Percentiles rank a stretch among this genome's conserved stretches.
phyloP scores from a whole-genome alignment of 2,113 vertebrate genomes.

The Phylloscopus whistleri region DNA sequence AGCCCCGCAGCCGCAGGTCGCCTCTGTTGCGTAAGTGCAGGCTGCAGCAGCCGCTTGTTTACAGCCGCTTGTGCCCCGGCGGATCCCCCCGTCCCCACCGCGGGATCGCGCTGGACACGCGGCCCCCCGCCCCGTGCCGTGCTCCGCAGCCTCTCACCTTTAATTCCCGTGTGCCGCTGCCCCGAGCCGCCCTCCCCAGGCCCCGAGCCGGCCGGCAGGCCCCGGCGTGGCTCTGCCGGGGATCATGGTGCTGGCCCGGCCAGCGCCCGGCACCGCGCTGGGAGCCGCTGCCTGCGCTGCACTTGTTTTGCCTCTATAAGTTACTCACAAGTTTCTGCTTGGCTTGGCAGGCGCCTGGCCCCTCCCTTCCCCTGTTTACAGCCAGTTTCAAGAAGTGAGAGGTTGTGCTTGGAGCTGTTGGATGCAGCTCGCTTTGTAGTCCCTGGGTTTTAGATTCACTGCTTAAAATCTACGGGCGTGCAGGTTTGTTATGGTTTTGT shows the following conservation, averaged over 20 bases:
- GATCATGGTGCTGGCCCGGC: background rate
- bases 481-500: background rate
- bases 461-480: background rate
- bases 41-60: background rate
- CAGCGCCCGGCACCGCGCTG: background rate
- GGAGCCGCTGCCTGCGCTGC: background rate
- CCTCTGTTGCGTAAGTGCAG: background rate
- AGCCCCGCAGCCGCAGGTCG: background rate
- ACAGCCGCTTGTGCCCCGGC: background rate
- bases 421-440: background rate
- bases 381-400: slow-evolving; percentile 39
- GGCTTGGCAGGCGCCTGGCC: slow-evolving; percentile 53
- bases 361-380: slow-evolving; percentile 73
- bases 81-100: accelerated
- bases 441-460: background rate
- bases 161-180: background rate
- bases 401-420: background rate
- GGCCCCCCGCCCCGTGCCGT: background rate
- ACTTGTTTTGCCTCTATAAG: slow-evolving; percentile 64
- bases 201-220: background rate
- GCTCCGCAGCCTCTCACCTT: slow-evolving; percentile 42
- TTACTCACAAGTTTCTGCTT: slow-evolving; percentile 67
- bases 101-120: too few relatives aligned
- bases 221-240: background rate
- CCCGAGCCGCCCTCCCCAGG: background rate